Base-by-base conservation (phyloP, 2,888 invertebrate species). In the Noctua janthina region DNA sequence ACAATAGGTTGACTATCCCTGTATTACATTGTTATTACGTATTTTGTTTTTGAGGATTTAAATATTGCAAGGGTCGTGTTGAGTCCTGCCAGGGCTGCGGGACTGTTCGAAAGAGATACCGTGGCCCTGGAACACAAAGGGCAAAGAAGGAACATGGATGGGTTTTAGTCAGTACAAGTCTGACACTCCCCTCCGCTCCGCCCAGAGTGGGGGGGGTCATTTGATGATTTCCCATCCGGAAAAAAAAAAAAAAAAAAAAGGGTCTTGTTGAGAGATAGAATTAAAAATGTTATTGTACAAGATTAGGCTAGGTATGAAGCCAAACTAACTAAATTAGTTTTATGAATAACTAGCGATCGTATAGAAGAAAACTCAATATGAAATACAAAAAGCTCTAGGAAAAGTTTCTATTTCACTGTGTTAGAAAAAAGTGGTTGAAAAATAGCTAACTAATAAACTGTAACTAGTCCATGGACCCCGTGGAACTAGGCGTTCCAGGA, bases 1-100 rank as follows among this genome's bases (percentile, higher is more conserved):
- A 89, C 90, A 88, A 83, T 82, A 73, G 84, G 23, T 72, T 71
- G 51, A 23, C 74, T 56, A 73, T 74, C 49, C 76, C 71, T 70
- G 83, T 78, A 83, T 82, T 82, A 86, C 64, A 83, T 78, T 79
- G 70, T 66, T 74, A 71, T 56, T 49, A 66, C 51, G 43, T 59
- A 88, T 82, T 81, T 84, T 82, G 75, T 70, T 79, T 84, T 81
- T 69, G 56, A 35, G 15, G 20, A 77, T 72, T 56, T 54, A 70
- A 79, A 74, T 77, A 29, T 43, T 39, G 13, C n/a, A 13, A 23
- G 17, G 39, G 71, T n/a, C 59, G 39, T 59, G 67, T 81, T 39
- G 29, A 29, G 29, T 29, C 29, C 29, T 29, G 29, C 29, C 29
- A 29, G 29, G 29, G 29, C 29, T 29, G 29, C 29, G 29, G 29